phyloP scores from a whole-genome alignment of 2,113 vertebrate genomes.

The Tetrao urogallus region DNA sequence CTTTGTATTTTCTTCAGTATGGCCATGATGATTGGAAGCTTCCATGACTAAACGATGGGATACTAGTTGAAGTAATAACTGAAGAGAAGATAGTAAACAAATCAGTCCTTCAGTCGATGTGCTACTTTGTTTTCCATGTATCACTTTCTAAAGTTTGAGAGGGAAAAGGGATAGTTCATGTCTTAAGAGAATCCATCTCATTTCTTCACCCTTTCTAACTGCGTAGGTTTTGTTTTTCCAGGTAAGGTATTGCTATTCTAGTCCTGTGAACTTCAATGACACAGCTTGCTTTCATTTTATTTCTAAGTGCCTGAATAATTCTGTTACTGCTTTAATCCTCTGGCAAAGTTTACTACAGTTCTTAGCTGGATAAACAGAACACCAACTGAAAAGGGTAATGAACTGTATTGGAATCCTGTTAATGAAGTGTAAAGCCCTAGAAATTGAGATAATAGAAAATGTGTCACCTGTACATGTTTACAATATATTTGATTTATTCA shows the following conservation, averaged over 20 bases:
- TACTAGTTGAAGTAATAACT: neutral
- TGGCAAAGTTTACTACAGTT: neutral
- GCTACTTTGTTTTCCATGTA: neutral
- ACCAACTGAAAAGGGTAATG: neutral
- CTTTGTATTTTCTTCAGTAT: neutral
- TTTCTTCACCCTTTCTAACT: neutral
- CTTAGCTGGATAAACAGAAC: neutral
- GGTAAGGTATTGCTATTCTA: neutral
- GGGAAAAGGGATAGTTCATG: neutral
- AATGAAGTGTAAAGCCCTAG: neutral
- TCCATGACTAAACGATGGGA: neutral
- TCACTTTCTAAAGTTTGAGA: neutral
- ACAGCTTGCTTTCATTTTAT: neutral
- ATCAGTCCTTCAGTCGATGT: neutral
- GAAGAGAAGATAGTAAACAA: neutral
- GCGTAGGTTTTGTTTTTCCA: neutral
- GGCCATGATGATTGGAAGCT: neutral
- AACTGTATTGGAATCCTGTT: neutral
- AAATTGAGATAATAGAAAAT: neutral
- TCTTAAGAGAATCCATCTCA: neutral
- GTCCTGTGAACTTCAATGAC: neutral
- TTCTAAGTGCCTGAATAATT: neutral
- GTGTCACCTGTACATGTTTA: neutral
- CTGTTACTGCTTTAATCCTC: neutral
- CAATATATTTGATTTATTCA: slow-evolving; percentile 9